phyloP scores from a whole-genome alignment of 2,113 vertebrate genomes.

The Archocentrus centrarchus region DNA sequence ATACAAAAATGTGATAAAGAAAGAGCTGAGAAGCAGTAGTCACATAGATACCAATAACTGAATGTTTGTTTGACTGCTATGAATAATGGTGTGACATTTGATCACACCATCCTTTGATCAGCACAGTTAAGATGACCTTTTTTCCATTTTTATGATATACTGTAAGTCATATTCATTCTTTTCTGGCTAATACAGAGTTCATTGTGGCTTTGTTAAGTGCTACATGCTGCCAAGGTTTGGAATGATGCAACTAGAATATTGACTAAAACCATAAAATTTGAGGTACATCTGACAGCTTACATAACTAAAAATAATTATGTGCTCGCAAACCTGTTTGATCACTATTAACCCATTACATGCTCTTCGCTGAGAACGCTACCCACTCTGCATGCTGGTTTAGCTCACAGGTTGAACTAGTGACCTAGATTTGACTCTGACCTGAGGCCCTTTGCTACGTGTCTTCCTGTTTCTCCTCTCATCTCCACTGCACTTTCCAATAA shows the following conservation, averaged over 20 bases:
- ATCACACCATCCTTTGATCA: not conserved
- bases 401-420: too few species aligned
- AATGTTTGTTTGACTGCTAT: not conserved
- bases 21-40: not conserved
- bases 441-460: too few species aligned
- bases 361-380: too few species aligned
- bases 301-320: too few species aligned
- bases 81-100: not conserved
- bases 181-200: not conserved
- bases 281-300: too few species aligned
- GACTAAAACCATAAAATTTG: not conserved
- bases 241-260: not conserved
- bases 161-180: not conserved
- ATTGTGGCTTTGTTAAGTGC: not conserved
- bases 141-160: not conserved
- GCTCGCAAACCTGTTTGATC: too few species aligned
- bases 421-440: too few species aligned
- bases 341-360: too few species aligned
- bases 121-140: not conserved
- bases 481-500: too few species aligned
- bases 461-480: too few species aligned
- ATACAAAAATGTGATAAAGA: not conserved
- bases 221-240: not conserved
- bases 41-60: not conserved
- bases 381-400: too few species aligned